Evolutionary conservation across 2,797 vertebrate genomes (phyloP), one percentile per base, ranked within the genome.

Genomic region (Periophthalmus magnuspinnatus): DNA sequence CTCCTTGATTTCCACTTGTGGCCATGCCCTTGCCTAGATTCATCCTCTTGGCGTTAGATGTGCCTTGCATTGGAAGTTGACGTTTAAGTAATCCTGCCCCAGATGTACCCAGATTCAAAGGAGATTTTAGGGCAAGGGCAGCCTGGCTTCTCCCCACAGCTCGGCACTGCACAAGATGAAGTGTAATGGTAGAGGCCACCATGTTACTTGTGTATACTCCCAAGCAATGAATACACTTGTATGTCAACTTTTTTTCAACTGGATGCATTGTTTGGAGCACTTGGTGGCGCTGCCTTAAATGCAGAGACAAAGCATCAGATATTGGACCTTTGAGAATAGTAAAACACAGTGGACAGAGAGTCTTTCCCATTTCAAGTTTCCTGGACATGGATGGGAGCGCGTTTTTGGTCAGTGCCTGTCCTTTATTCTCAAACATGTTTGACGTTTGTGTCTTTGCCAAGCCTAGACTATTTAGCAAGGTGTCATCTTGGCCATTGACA

Each of bases 141-240:
- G 94, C 94, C 66, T 97, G 95, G 71, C 92, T 94, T 86, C 97
- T 96, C 9, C 96, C 96, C 1, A 98, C 96, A 6, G 96, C 98
- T 84, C 96, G 91, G 88, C 98, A 99, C 87, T 99, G 98, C 60
- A 99, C 97, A 0, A 99, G 95, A 86, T 99, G 98, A 81, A 99
- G 91, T 0, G 96, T 99, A 75, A 99, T 99, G 1, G 97, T 99
- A 16, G 98, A 99, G 71, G 97, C 97, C 0, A 97, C 98, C 97
- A 99, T 98, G 90, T 98, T 99, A 87, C 97, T 99, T 0, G 97
- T 99, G 69, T 99, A 99, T 19, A 99, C 97, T 10, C 97, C 97
- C 70, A 99, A 91, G 89, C 98, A 99, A 82, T 99, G 97, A 81
- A 99, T 98, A 86, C 98, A 99, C 82, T 98, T 99, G 91, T 98